These are phyloP conservation scores for Sapajus apella DNA, from an alignment of 2,113 vertebrate species.

Conservation along the genomic window DNA sequence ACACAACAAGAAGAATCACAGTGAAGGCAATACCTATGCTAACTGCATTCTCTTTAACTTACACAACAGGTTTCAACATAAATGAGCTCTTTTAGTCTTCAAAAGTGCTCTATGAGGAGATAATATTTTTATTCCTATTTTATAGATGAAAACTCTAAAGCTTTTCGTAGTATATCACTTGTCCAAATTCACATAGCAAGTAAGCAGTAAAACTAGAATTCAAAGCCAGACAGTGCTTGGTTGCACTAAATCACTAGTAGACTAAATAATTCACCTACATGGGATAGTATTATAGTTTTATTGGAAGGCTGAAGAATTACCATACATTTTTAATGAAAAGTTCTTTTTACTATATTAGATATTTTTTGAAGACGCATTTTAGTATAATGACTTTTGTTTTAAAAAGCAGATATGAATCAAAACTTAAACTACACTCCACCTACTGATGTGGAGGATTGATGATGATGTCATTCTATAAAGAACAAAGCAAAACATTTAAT, in stretches of 20 bases:
- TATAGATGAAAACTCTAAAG: neutral
- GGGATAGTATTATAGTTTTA: neutral
- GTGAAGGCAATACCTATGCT: neutral
- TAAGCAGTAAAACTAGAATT: neutral
- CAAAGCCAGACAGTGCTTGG: neutral
- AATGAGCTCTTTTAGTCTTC: neutral
- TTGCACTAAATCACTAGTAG: neutral
- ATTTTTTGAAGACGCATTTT: neutral
- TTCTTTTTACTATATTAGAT: neutral
- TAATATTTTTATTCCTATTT: neutral
- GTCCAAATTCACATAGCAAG: neutral
- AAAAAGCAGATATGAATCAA: slow-evolving; percentile 5
- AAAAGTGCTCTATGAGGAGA: neutral
- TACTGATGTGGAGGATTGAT: slow-evolving; percentile 41
- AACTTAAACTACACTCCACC: slow-evolving; percentile 1
- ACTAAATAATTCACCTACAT: neutral
- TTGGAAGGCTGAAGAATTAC: neutral
- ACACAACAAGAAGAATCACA: neutral
- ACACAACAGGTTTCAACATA: neutral
- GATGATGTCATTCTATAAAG: slow-evolving; percentile 33
- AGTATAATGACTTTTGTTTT: neutral
- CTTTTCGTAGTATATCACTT: neutral
- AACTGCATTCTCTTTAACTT: neutral
- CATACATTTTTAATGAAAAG: neutral
- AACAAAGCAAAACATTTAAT: slow-evolving; percentile 59